These are phyloP conservation scores for Cinclus mexicanus DNA, from an alignment of 2,113 vertebrate species.

Conservation along the genomic window DNA sequence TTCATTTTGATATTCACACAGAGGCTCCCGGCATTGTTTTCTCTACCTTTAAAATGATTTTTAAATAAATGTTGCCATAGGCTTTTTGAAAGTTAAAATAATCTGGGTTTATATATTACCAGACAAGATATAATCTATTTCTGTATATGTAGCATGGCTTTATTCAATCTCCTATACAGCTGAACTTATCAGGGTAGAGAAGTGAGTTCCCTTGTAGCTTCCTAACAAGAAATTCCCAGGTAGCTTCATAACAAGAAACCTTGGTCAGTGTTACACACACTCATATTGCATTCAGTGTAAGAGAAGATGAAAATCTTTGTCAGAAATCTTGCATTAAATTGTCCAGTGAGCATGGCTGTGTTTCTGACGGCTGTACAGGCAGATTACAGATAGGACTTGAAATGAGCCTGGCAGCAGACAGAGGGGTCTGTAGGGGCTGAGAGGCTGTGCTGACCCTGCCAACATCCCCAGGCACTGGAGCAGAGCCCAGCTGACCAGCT, in stretches of 20 bases:
- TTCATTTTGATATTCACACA: neutral
- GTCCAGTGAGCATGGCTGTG: neutral
- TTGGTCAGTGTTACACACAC: neutral
- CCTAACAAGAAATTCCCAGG: neutral
- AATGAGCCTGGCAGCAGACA: neutral
- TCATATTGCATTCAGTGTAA: neutral
- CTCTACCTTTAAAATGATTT: neutral
- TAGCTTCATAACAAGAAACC: neutral
- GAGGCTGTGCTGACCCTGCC: neutral
- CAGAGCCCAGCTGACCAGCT: neutral
- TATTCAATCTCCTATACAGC: neutral
- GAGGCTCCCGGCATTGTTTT: neutral
- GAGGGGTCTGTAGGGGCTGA: neutral
- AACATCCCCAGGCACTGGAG: neutral
- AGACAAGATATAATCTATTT: neutral
- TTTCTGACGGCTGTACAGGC: neutral
- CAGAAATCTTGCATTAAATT: neutral
- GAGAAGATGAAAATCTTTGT: neutral
- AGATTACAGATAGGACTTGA: neutral
- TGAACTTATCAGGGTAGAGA: neutral
- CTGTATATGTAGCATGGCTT: neutral
- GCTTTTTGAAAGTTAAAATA: neutral
- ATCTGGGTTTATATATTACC: neutral
- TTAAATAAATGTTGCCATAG: neutral
- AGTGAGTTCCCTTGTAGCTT: neutral